Evolutionary conservation across 2,113 vertebrate genomes (phyloP).

Genomic region (Gambusia holbrooki): DNA sequence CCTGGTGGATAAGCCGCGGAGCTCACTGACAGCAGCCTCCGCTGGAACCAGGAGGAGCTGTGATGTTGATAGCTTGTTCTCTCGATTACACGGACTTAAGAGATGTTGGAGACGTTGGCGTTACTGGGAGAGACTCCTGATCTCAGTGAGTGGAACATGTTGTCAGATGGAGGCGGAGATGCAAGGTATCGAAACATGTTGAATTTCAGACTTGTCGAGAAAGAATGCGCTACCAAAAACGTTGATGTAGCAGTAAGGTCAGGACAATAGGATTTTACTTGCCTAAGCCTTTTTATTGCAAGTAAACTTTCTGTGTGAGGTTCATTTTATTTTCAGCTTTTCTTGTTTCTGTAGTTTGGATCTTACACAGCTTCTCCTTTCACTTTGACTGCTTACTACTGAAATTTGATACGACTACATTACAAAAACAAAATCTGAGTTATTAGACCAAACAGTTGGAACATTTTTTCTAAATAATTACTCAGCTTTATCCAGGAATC

Average conservation of each 20-base stretch:
- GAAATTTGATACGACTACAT: too few species aligned
- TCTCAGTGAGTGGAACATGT: background rate
- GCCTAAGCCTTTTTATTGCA: background rate
- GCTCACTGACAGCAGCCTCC: constrained; percentile 6
- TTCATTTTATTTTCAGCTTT: background rate
- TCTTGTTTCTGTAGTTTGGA: background rate
- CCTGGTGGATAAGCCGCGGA: constrained; percentile 33
- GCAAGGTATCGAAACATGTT: background rate
- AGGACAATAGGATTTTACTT: constrained; percentile 2
- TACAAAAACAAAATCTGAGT: too few species aligned
- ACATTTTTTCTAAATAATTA: too few species aligned
- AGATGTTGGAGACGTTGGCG: background rate
- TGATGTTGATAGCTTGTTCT: constrained; percentile 7
- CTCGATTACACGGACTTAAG: background rate
- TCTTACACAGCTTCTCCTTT: background rate
- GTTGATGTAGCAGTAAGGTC: background rate
- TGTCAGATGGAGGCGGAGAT: background rate
- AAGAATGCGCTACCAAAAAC: constrained; percentile 5
- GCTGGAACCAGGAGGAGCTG: constrained; percentile 1
- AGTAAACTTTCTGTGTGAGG: background rate
- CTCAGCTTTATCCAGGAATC: background rate
- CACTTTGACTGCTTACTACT: background rate
- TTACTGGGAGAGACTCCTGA: background rate
- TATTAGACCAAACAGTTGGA: too few species aligned
- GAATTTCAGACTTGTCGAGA: background rate